Percentiles rank a stretch among this genome's conserved stretches.
Conservation (phyloP, 2,797 vertebrate species). For the Taeniopygia guttata region DNA sequence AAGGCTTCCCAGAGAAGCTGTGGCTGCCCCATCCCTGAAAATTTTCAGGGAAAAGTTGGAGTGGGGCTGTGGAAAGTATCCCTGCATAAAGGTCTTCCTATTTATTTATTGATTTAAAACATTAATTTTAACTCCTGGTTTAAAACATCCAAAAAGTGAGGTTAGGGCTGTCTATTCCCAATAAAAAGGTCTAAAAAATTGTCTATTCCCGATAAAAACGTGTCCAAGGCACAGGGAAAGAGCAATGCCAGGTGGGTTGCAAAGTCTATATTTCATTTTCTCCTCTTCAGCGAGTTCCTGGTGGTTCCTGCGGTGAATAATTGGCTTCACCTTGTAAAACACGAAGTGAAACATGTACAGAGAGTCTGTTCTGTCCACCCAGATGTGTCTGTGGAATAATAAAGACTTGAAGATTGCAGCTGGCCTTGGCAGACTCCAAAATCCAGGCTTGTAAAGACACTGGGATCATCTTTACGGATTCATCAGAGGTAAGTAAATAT, state of each 20-base stretch:
- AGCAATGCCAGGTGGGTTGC: background rate
- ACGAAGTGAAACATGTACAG: background rate
- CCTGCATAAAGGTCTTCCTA: fast-evolving
- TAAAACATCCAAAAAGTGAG: fast-evolving
- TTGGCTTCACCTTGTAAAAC: background rate
- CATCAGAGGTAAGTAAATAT: fast-evolving
- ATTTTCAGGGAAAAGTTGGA: background rate
- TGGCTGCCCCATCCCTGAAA: background rate
- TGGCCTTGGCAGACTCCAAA: background rate
- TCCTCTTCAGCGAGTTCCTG: background rate
- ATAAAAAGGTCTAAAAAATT: background rate
- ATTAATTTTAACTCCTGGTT: background rate
- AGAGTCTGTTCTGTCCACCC: background rate
- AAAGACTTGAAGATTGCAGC: background rate
- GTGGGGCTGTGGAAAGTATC: background rate
- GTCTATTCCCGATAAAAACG: background rate
- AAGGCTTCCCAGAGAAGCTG: background rate
- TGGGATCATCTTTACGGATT: background rate
- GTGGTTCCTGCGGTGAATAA: background rate
- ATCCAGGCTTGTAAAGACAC: background rate
- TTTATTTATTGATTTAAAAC: background rate
- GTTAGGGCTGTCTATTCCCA: background rate
- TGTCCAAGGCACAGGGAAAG: fast-evolving
- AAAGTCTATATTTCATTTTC: background rate
- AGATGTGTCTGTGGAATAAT: background rate